Evolutionary conservation across 1,140 invertebrate genomes (phyloP).

Genomic region (Nymphalis io): DNA sequence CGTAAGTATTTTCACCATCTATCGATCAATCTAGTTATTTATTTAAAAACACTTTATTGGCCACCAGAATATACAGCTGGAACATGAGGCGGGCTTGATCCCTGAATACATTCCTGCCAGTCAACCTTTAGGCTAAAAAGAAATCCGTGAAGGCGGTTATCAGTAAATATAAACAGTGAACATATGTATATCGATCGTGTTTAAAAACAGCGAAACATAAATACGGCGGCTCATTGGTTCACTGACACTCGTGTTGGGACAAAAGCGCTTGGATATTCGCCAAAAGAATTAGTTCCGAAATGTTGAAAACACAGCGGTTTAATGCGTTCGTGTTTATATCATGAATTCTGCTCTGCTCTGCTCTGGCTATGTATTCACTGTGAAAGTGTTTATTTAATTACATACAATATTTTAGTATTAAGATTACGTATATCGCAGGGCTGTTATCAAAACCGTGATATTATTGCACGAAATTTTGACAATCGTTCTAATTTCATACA

Average conservation of each 20-base stretch:
- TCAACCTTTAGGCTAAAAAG: too few species aligned
- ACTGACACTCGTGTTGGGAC: slow-evolving; percentile 53
- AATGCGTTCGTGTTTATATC: slow-evolving; percentile 23
- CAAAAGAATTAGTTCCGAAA: slow-evolving; percentile 40
- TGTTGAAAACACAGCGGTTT: slow-evolving; percentile 18
- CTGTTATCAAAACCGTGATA: not conserved
- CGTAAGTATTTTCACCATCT: too few species aligned
- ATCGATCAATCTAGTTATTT: too few species aligned
- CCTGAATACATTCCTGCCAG: too few species aligned
- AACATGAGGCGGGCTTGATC: too few species aligned
- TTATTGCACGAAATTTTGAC: not conserved
- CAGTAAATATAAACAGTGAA: too few species aligned
- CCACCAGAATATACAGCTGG: too few species aligned
- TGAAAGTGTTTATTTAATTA: not conserved
- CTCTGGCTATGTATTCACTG: not conserved
- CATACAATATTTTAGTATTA: not conserved
- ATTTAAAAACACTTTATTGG: too few species aligned
- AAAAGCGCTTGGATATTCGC: slow-evolving; percentile 58
- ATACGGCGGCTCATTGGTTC: slow-evolving; percentile 44
- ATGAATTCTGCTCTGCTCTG: slow-evolving; percentile 21
- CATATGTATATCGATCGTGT: not conserved
- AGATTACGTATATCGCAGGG: not conserved
- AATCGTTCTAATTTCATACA: not conserved
- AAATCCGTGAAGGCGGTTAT: too few species aligned
- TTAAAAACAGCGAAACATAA: slow-evolving; percentile 2